A percentile compares a stretch with the other conserved stretches of the same genome.
phyloP scores from a whole-genome alignment of 2,113 vertebrate species.

The Hystrix brachyura region DNA sequence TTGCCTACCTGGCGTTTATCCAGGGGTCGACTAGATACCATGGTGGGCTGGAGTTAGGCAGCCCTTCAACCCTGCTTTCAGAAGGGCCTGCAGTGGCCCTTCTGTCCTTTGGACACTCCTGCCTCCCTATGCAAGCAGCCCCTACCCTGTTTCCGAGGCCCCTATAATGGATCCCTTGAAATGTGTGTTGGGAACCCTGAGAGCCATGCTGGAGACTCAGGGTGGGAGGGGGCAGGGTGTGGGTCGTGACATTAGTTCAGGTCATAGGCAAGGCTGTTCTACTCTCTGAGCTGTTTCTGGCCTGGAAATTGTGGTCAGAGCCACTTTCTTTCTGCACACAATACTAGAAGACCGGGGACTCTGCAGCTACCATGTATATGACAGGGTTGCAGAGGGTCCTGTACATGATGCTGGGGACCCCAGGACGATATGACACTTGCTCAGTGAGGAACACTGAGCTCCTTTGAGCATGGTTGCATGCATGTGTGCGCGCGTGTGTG shows the following conservation, averaged over 20 bases:
- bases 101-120: not conserved
- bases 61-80: not conserved
- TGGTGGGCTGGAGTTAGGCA: not conserved
- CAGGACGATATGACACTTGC: not conserved
- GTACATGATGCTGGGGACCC: rapidly evolving
- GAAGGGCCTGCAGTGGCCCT: not conserved
- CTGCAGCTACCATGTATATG: not conserved
- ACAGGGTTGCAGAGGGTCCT: not conserved
- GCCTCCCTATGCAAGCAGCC: not conserved
- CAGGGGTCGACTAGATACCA: not conserved
- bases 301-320: not conserved
- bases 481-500: not conserved
- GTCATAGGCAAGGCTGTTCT: not conserved
- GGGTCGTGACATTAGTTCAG: not conserved
- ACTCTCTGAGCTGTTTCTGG: not conserved
- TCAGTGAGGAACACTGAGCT: not conserved
- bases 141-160: not conserved
- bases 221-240: not conserved
- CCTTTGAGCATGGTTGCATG: not conserved
- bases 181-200: not conserved
- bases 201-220: not conserved
- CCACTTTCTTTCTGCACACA: not conserved
- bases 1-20: rapidly evolving
- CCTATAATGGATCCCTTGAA: not conserved
- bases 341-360: not conserved